phyloP scores from a whole-genome alignment of 2,113 vertebrate genomes.

The Notiomystis cincta region DNA sequence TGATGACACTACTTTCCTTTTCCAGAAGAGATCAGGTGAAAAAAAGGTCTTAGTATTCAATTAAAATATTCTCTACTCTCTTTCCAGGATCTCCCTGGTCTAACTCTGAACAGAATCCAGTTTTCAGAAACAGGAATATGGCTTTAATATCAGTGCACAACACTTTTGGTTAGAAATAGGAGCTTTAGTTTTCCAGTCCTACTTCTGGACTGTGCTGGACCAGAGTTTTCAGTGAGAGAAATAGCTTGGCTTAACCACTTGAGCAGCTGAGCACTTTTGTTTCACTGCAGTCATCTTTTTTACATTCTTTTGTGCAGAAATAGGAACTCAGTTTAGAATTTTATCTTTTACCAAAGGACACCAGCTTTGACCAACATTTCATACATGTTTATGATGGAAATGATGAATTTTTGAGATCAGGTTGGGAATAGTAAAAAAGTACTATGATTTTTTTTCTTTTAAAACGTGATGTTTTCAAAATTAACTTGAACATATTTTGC shows the following conservation, averaged over 20 bases:
- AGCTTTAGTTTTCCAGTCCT: neutral
- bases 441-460: neutral
- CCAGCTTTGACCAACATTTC: neutral
- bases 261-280: neutral
- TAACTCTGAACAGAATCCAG: neutral
- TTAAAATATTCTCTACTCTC: neutral
- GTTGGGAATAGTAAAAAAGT: neutral
- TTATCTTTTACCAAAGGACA: neutral
- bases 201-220: neutral
- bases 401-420: neutral
- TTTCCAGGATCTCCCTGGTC: neutral
- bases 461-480: neutral
- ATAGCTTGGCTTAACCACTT: neutral
- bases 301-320: neutral
- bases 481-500: neutral
- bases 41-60: neutral
- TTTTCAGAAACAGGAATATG: neutral
- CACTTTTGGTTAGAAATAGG: neutral
- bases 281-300: neutral
- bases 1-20: neutral
- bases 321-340: neutral
- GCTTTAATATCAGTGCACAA: neutral
- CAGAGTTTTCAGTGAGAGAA: neutral
- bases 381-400: neutral
- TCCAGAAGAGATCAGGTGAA: fast-evolving